Evolutionary conservation across 2,888 invertebrate species (phyloP).

Genomic region (Hipparchia semele): DNA sequence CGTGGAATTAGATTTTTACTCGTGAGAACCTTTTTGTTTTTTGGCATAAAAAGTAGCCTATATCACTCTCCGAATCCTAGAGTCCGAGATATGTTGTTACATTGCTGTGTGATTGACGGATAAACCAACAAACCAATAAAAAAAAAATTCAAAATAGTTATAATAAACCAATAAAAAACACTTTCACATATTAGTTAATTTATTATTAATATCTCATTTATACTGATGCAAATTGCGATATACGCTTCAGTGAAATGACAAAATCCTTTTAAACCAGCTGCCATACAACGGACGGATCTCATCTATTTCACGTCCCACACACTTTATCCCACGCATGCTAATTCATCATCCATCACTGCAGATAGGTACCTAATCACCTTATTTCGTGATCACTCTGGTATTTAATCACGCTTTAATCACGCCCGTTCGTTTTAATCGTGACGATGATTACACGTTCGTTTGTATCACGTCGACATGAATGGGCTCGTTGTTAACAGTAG

Average conservation of each 20-base stretch:
- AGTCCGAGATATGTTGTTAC: too few relatives aligned
- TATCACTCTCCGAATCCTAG: too few relatives aligned
- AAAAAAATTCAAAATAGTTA: too few relatives aligned
- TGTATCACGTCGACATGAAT: not conserved
- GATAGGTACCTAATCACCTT: slow-evolving; percentile 4
- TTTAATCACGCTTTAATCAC: slow-evolving; percentile 12
- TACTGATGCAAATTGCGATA: not conserved
- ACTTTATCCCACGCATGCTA: not conserved
- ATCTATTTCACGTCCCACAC: slow-evolving; percentile 11
- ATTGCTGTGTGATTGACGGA: too few relatives aligned
- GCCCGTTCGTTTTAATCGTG: slow-evolving; percentile 1
- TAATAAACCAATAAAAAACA: too few relatives aligned
- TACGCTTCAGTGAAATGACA: not conserved
- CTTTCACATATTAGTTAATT: too few relatives aligned
- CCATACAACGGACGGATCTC: not conserved
- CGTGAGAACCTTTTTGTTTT: too few relatives aligned
- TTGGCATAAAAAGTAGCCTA: too few relatives aligned
- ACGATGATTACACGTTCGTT: not conserved
- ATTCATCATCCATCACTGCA: slow-evolving; percentile 9
- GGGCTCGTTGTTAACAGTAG: not conserved
- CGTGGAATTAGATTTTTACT: too few relatives aligned
- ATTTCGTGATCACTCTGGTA: slow-evolving; percentile 6
- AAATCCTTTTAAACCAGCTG: slow-evolving; percentile 11
- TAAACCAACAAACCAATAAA: too few relatives aligned
- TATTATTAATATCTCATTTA: not conserved